Base-by-base conservation (phyloP, 2,113 vertebrate species). In the Phrynosoma blainvillii region DNA sequence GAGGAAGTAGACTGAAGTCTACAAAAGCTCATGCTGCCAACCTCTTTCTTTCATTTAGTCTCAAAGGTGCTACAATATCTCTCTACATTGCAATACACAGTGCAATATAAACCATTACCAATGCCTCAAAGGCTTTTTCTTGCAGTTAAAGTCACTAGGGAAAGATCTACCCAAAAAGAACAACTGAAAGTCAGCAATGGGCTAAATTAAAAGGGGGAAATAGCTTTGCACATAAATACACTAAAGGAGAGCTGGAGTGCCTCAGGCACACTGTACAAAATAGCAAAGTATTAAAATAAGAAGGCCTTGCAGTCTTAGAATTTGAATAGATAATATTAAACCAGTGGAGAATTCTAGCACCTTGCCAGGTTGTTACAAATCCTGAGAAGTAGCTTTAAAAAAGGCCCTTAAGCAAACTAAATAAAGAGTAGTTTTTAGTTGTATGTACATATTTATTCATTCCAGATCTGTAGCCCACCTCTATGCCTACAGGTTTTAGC, bases 391-490 rank as follows among this genome's bases (percentile, higher is more conserved):
- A 70, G 42, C 1, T 66, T 86, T 23, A 66, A 30, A 66, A 62
- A 54, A 23, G 25, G 70, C 62, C 62, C 62, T 70, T 16, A 52
- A 78, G 71, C 12, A 76, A 32, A 66, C 32, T 65, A 65, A 62
- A 66, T 27, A 32, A 65, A 18, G 68, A 82, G 25, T 54, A 76
- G 47, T 47, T 82, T 82, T 82, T 82, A 88, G 13, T 18, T 77
- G 54, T 78, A 77, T 68, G 47, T 78, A 88, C 82, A 47, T 82
- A 82, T 65, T 65, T 65, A 71, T 81, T 59, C 23, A 87, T 78
- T 56, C 65, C 21, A 68, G 23, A 77, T 27, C 68, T 83, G 27
- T 40, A 83, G 8, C 30, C 25, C 14, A 30, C 42, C 13, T 42
- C 52, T 52, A 23, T 12, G 30, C 56, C 54, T 65, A 71, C 10